Base-by-base conservation (phyloP, 2,113 vertebrate species). In the Sinocyclocheilus maitianheensis region DNA sequence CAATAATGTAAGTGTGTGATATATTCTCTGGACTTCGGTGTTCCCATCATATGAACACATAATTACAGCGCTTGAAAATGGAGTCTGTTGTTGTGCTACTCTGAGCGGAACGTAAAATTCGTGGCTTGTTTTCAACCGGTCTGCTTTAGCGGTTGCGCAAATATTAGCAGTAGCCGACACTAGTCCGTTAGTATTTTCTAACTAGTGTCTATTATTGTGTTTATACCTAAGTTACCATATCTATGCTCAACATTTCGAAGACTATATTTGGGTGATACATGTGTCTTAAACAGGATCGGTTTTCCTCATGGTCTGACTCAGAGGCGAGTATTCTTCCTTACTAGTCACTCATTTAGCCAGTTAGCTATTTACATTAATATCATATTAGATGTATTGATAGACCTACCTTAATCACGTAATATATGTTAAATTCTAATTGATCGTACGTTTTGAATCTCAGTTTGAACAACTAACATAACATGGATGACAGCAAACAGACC, bases 401-500 rank as follows among this genome's bases (percentile, higher is more conserved):
- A n/a, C 8, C 18, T n/a, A 13, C 1, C 20, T 48, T 82, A 65
- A n/a, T 40, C 1, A 76, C 34, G 20, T 63, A 75, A 16, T 48
- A 6, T 22, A 11, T 80, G 37, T 63, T 77, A 11, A 24, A 13
- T 71, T 34, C 14, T 74, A 26, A 67, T 63, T n/a, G 46, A 10
- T 77, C 11, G 18, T 62, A 74, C 65, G 8, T 60, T 62, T 34
- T 82, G 22, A 34, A 26, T 84, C 37, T 62, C 24, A 81, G 74
- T 5, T 3, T 58, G 20, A 13, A 48, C 40, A 12, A 5, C 9
- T 46, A 46, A 9, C 40, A 2, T 72, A 76, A 83, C 34, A 95
- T 95, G 95, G 93, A 95, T 24, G 87, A 81, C 65, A 75, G 46
- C 55, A 86, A 89, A 12, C 86, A 60, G 62, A 34, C 26, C 46